Base-by-base conservation (phyloP, 2,888 invertebrate species). In the Drosophila kuntzei region DNA sequence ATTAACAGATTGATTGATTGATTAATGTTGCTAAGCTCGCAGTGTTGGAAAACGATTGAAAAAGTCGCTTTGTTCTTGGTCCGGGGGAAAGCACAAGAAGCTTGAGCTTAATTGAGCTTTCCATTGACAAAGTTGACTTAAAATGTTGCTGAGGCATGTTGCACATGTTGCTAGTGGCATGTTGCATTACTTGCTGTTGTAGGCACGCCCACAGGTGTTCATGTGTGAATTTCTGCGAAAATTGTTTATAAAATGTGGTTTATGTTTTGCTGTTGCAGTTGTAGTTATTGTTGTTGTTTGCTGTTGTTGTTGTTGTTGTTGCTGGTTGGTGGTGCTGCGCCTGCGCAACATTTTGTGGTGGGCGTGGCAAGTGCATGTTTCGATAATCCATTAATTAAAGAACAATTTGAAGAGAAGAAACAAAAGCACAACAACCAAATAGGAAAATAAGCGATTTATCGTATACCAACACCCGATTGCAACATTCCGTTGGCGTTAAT, bases 191-290 rank as follows among this genome's bases (percentile, higher is more conserved):
- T 60, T 67, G 73, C 57, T 77, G 59, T 71, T 73, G 84, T 90
- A 90, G 73, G 83, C 89, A 87, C 91, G 91, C 82, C 92, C 90
- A 87, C 91, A 92, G 59, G 91, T 90, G 79, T 91, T 90, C 90
- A 90, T 83, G 76, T 91, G 91, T 74, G 89, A 89, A 69, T 91
- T 91, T 90, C 91, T 91, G 91, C 70, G 90, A 91, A 74, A 76
- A 90, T 79, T 71, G 59, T 81, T 80, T 57, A 43, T 66, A 55
- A 72, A 65, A 43, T 53, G 34, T 73, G 32, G 60, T 53, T 70
- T 57, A 62, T 32, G 1, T 32, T n/a, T 34, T 49, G 54, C 29
- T 66, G 46, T 53, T 68, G 49, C 20, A 53, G 62, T 64, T 64
- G 63, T 41, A 55, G 50, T 7, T 51, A 43, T n/a, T 51, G 49